These are phyloP conservation scores for Danio rerio DNA, from an alignment of 2,113 vertebrate species.

Conservation along the genomic window DNA sequence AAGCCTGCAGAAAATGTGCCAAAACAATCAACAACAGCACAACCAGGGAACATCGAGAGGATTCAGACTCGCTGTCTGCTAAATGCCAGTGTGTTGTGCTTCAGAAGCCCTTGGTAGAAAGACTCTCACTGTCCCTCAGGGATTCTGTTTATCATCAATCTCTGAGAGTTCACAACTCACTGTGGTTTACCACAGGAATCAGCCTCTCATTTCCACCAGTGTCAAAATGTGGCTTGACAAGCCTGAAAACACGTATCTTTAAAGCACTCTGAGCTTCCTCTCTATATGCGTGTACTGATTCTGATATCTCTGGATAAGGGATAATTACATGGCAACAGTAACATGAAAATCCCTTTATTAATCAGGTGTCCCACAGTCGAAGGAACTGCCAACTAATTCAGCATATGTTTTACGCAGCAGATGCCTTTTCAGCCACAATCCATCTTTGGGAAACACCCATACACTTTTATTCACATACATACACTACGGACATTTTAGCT, in stretches of 20 bases:
- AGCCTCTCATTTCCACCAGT: slow-evolving; percentile 43
- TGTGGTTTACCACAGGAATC: slow-evolving; percentile 48
- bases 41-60: slow-evolving; percentile 20
- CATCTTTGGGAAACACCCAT: too few species aligned
- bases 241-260: not conserved
- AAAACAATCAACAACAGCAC: slow-evolving; percentile 52
- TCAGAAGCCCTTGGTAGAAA: slow-evolving; percentile 43
- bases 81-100: slow-evolving; percentile 50
- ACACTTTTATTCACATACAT: too few species aligned
- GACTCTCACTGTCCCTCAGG: slow-evolving; percentile 41
- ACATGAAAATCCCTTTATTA: too few species aligned
- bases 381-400: too few species aligned
- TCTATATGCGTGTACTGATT: not conserved
- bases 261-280: not conserved
- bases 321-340: too few species aligned
- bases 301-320: not conserved
- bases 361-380: too few species aligned
- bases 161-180: slow-evolving; percentile 47
- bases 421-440: too few species aligned
- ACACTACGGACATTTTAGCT: too few species aligned
- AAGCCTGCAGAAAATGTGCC: slow-evolving; percentile 55
- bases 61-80: slow-evolving; percentile 54
- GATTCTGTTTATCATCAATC: slow-evolving; percentile 58
- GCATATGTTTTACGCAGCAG: too few species aligned
- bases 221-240: slow-evolving; percentile 49